Conservation (phyloP, 2,888 invertebrate species). For the Tetrapedia diversipes region DNA sequence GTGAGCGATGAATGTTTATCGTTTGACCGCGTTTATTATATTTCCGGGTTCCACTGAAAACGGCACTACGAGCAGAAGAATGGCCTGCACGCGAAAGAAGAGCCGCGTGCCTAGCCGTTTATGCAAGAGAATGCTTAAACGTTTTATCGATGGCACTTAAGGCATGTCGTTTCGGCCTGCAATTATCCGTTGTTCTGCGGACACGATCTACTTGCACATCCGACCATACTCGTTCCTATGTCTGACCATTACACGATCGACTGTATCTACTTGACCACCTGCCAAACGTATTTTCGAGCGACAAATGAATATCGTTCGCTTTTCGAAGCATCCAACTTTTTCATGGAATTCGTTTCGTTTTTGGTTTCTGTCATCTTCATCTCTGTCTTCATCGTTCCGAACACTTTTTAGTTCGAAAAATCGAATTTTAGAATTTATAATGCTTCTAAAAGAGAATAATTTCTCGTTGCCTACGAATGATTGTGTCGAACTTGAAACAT, state of each 20-base stretch:
- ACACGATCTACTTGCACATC: conserved; percentile 7
- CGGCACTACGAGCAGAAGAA: conserved; percentile 8
- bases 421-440: too few relatives aligned
- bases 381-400: too few relatives aligned
- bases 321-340: too few relatives aligned
- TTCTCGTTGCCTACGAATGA: too few relatives aligned
- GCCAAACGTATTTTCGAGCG: too few relatives aligned
- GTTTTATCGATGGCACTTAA: conserved; percentile 21
- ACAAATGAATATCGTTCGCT: too few relatives aligned
- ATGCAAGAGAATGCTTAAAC: conserved; percentile 11
- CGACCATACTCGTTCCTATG: not conserved
- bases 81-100: conserved; percentile 1
- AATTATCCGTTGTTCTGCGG: conserved; percentile 1
- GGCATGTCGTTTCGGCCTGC: conserved; percentile 4
- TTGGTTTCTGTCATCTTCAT: too few relatives aligned
- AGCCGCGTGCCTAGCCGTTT: conserved; percentile 13
- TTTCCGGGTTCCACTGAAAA: conserved; percentile 33
- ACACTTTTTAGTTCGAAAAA: too few relatives aligned
- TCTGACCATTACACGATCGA: not conserved
- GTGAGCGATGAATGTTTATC: conserved; percentile 47
- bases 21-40: conserved; percentile 36
- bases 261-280: too few relatives aligned
- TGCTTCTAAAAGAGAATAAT: too few relatives aligned
- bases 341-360: too few relatives aligned
- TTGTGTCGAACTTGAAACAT: too few relatives aligned